Conservation (phyloP, 2,113 vertebrate genomes). For the Zeus faber region DNA sequence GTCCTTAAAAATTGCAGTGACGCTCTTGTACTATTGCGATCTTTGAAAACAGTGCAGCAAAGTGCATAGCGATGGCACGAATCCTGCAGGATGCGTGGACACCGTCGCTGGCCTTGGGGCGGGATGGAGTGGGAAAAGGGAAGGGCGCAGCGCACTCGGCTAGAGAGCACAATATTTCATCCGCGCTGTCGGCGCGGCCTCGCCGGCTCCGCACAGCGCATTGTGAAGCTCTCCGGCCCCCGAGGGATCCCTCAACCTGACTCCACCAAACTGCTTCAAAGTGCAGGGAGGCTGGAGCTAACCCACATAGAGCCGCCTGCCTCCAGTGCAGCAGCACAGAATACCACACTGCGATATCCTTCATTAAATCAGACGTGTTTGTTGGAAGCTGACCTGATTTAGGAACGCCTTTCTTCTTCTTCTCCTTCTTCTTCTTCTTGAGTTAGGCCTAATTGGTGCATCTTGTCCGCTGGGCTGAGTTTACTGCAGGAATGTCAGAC, state of each 20-base stretch:
- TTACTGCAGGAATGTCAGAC: slow-evolving; percentile 47
- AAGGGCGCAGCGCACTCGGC: neutral
- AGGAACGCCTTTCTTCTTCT: slow-evolving; percentile 11
- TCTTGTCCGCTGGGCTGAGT: slow-evolving; percentile 36
- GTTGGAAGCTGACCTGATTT: slow-evolving; percentile 60
- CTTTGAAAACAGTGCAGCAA: too few relatives aligned
- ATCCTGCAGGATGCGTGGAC: slow-evolving; percentile 22
- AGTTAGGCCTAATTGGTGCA: slow-evolving; percentile 50
- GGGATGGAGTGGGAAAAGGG: too few relatives aligned
- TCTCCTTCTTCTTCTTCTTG: slow-evolving; percentile 30
- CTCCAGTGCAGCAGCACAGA: slow-evolving; percentile 30
- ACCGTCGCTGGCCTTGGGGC: slow-evolving; percentile 8
- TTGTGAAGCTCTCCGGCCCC: slow-evolving; percentile 36
- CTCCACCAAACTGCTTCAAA: slow-evolving; percentile 63
- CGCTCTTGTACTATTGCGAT: too few relatives aligned
- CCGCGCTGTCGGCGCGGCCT: slow-evolving; percentile 31
- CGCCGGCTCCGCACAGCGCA: slow-evolving; percentile 24
- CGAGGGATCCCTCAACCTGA: slow-evolving; percentile 53
- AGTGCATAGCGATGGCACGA: slow-evolving; percentile 32
- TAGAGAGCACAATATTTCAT: slow-evolving; percentile 33
- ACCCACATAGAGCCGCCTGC: slow-evolving; percentile 59
- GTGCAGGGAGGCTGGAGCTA: slow-evolving; percentile 48
- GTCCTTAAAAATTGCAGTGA: too few relatives aligned
- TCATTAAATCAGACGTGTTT: slow-evolving; percentile 52
- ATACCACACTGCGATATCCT: slow-evolving; percentile 40